These are phyloP conservation scores for Myotis brandtii DNA, from an alignment of 2,113 vertebrate genomes.

Conservation along the genomic window DNA sequence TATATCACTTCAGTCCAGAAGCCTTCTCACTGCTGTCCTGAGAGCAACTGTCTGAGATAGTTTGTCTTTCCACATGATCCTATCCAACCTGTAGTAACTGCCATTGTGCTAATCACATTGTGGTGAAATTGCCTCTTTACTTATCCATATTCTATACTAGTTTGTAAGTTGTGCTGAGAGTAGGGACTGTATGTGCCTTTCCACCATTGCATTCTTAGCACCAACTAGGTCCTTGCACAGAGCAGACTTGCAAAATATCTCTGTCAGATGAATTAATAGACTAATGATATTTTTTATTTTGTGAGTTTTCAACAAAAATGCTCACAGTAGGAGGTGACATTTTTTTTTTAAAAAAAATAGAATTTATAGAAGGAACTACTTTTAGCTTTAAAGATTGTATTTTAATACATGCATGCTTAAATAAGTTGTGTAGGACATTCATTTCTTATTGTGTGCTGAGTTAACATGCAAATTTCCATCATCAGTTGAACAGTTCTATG, in stretches of 20 bases:
- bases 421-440: background rate
- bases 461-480: constrained; percentile 73
- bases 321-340: constrained; percentile 1
- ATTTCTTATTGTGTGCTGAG: constrained; percentile 64
- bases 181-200: background rate
- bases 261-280: background rate
- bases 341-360: background rate
- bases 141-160: background rate
- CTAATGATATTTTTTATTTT: background rate
- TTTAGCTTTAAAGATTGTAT: constrained; percentile 30
- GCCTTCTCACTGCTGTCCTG: background rate
- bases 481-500: constrained; percentile 63
- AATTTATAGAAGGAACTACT: background rate
- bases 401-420: constrained; percentile 25
- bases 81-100: background rate
- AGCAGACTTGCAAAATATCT: background rate
- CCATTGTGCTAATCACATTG: background rate
- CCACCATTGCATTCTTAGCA: background rate
- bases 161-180: background rate
- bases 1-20: background rate
- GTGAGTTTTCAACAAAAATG: background rate
- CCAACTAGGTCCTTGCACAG: background rate
- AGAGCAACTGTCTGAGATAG: background rate
- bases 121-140: background rate
- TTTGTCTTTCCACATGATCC: background rate